These are phyloP conservation scores for Cancer borealis DNA, from an alignment of 2,888 invertebrate genomes.

Conservation along the genomic window DNA sequence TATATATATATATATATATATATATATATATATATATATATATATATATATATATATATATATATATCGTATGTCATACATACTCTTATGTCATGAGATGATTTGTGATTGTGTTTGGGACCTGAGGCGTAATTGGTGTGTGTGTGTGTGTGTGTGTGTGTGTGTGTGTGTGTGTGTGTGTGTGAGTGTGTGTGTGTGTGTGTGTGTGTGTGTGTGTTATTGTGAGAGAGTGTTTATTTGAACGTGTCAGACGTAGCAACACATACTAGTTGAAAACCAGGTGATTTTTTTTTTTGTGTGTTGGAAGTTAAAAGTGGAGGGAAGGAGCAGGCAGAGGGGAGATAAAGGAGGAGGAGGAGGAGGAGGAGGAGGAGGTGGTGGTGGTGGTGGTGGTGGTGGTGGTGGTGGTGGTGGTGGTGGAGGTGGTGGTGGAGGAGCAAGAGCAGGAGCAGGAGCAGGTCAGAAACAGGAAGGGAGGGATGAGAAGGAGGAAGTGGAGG, in stretches of 20 bases:
- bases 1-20: slow-evolving; percentile 60
- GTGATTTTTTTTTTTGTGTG: background rate
- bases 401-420: background rate
- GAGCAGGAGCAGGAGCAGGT: background rate
- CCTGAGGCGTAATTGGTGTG: background rate
- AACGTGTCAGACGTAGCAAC: slow-evolving; percentile 20
- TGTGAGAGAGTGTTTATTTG: slow-evolving; percentile 1
- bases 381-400: background rate
- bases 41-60: no score
- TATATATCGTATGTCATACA: no score
- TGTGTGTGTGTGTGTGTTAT: background rate
- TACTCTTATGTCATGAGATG: no score
- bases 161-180: background rate
- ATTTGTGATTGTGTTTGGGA: background rate
- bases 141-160: no score
- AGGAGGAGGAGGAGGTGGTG: background rate
- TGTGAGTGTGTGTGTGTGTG: slow-evolving; percentile 15
- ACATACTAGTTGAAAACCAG: background rate
- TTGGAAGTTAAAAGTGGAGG: background rate
- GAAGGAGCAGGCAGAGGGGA: no score
- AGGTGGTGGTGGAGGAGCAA: background rate
- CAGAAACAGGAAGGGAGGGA: slow-evolving; percentile 2
- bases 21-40: no score
- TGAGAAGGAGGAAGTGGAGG: background rate
- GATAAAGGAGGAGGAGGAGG: background rate